Base-by-base conservation (phyloP, 2,888 invertebrate genomes). In the Norana najaformis region DNA sequence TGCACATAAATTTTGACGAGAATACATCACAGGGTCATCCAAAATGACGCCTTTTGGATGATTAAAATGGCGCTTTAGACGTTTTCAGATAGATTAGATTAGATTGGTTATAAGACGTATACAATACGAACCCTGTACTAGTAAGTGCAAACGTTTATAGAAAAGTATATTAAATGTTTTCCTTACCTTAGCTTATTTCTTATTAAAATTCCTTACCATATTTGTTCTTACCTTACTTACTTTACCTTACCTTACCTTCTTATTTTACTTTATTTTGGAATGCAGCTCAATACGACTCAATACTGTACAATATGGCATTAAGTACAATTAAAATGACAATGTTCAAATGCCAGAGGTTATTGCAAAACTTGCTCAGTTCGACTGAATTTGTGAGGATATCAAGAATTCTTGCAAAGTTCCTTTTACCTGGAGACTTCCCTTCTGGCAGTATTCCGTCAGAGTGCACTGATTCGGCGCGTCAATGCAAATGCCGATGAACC, bases 391-490 rank as follows among this genome's bases (percentile, higher is more conserved):
- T 30, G n/a, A 69, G n/a, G 16, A 30, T 30, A 53, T 69, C 11
- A 69, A 30, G 69, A 69, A 47, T 23, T n/a, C 8, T n/a, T n/a
- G 69, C 69, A 16, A n/a, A 6, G 69, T 85, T 85, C 37, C 37
- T 69, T 41, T 37, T 20, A 92, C 92, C 93, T 95, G 95, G 89
- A 98, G 95, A 47, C 98, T 98, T 53, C 98, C 98, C 95, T 98
- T 98, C 1, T 98, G 98, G 94, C 99, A 99, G 95, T 99, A 99
- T 95, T 99, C 99, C 0, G 98, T 98, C 35, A 99, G 96, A 0
- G 99, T 95, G 94, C 97, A 97, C 93, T 97, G 97, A 92, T 95
- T 94, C 0, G 98, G 97, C 0, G 96, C 96, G 92, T 99, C 98
- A 82, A 97, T 95, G 93, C 98, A 98, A 0, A 98, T 98, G 0